Evolutionary conservation across 1,140 invertebrate species (phyloP).

Genomic region (Cotesia glomerata): DNA sequence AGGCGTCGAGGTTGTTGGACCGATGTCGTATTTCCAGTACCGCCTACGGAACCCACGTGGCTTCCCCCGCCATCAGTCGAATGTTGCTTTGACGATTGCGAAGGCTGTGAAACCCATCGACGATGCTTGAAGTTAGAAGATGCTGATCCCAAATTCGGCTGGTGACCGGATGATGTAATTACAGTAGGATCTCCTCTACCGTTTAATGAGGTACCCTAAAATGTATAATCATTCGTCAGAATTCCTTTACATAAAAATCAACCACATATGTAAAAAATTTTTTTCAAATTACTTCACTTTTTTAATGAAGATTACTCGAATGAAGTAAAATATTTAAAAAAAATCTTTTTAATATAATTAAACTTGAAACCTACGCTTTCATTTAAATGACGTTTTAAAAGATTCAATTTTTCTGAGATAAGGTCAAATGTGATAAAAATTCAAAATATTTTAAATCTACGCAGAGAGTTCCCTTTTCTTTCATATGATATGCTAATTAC

Average conservation of each 20-base stretch:
- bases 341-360: too few species aligned
- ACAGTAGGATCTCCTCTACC: background rate
- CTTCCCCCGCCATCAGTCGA: conserved; percentile 50
- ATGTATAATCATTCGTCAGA: too few species aligned
- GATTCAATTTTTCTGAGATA: too few species aligned
- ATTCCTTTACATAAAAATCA: too few species aligned
- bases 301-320: conserved; percentile 35
- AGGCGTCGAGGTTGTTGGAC: conserved; percentile 51
- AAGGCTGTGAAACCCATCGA: conserved; percentile 52
- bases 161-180: conserved; percentile 24
- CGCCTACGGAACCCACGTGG: conserved; percentile 46
- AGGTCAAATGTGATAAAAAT: too few species aligned
- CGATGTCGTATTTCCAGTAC: conserved; percentile 46
- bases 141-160: conserved; percentile 36
- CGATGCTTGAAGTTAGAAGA: conserved; percentile 42
- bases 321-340: conserved; percentile 50
- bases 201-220: background rate
- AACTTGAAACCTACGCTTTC: too few species aligned
- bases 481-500: too few species aligned
- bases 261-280: too few species aligned
- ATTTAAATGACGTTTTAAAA: too few species aligned
- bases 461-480: too few species aligned
- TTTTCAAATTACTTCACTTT: too few species aligned
- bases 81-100: conserved; percentile 48
- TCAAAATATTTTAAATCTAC: too few species aligned